phyloP scores from a whole-genome alignment of 1,140 invertebrate genomes.

The Drosophila insularis region DNA sequence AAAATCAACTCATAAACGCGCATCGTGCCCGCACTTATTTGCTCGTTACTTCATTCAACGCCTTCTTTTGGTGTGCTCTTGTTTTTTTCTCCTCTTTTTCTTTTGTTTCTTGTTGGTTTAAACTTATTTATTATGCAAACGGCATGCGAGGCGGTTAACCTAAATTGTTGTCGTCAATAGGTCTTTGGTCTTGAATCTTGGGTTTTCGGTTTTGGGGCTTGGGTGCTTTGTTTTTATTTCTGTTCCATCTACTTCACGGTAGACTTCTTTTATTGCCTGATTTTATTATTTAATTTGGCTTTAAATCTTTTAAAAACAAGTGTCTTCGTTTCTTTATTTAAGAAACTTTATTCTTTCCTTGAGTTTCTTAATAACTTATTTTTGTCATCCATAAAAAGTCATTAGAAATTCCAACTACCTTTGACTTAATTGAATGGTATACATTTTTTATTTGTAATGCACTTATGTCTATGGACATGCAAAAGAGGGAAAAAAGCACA shows the following conservation, averaged over 20 bases:
- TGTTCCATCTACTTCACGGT: conserved; percentile 26
- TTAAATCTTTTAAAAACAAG: conserved; percentile 10
- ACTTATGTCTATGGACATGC: background rate
- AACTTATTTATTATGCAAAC: conserved; percentile 75
- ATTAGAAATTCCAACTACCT: conserved; percentile 62
- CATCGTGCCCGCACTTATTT: conserved; percentile 63
- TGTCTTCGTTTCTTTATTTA: background rate
- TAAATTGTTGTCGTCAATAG: conserved; percentile 78
- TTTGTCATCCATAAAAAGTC: conserved; percentile 30
- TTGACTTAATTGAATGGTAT: conserved; percentile 19
- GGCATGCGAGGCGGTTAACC: conserved; percentile 74
- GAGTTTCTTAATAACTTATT: conserved; percentile 28
- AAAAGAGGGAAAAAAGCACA: background rate
- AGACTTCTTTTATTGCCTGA: conserved; percentile 62
- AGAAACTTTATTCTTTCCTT: background rate
- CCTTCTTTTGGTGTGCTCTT: conserved; percentile 6
- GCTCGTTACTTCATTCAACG: conserved; percentile 60
- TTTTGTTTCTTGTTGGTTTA: conserved; percentile 17
- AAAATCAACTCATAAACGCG: conserved; percentile 63
- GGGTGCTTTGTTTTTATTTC: conserved; percentile 54
- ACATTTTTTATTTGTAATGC: background rate
- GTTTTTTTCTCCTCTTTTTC: conserved; percentile 11
- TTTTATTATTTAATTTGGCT: conserved; percentile 61
- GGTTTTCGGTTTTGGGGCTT: background rate
- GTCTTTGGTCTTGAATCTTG: conserved; percentile 47